phyloP scores from a whole-genome alignment of 2,113 vertebrate species.

The Centropus unirufus region DNA sequence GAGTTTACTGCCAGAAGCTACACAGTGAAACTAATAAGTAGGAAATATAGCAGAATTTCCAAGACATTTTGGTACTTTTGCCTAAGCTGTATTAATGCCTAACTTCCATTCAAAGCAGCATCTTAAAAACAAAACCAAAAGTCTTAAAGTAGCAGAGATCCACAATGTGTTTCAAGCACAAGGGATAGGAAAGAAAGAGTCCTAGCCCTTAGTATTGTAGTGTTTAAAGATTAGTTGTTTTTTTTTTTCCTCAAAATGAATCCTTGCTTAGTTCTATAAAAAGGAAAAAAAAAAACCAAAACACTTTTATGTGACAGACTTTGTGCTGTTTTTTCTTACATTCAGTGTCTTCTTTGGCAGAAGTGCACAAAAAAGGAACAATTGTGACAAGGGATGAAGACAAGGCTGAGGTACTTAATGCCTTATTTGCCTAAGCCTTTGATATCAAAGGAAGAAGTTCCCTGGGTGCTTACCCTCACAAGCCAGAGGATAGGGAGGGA shows the following conservation, averaged over 20 bases:
- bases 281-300: background rate
- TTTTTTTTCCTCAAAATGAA: background rate
- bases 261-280: background rate
- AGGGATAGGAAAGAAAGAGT: background rate
- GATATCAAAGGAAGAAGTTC: too few relatives aligned
- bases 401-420: too few relatives aligned
- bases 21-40: background rate
- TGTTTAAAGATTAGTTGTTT: background rate
- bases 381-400: too few relatives aligned
- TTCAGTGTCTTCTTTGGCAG: background rate
- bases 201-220: background rate
- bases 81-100: background rate
- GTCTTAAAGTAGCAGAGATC: background rate
- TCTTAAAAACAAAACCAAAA: background rate
- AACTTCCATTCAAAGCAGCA: background rate
- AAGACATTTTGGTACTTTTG: background rate
- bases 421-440: too few relatives aligned
- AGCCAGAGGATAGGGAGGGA: too few relatives aligned
- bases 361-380: background rate
- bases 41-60: background rate
- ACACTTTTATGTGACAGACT: background rate
- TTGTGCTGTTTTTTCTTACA: rapidly evolving
- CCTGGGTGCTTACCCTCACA: too few relatives aligned
- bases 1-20: background rate
- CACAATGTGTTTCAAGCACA: background rate